Percentiles rank a stretch among this genome's conserved stretches.
These are phyloP conservation scores for Orchesella cincta DNA, from an alignment of 1,140 invertebrate species.

Conservation along the genomic window DNA sequence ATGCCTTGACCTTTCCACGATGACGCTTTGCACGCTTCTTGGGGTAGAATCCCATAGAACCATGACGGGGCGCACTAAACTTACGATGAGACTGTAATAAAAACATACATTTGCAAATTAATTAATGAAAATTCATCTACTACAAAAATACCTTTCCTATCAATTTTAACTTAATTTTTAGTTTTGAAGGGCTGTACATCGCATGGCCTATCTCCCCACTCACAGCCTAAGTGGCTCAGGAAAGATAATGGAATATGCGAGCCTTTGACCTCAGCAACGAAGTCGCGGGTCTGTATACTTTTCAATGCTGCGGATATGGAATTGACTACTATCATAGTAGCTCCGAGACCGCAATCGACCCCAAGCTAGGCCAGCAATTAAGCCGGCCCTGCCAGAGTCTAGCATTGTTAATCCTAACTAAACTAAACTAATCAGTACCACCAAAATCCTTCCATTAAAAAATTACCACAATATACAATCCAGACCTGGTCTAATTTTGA, in stretches of 20 bases:
- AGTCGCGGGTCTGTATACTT: slow-evolving; percentile 60
- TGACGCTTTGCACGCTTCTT: slow-evolving; percentile 94
- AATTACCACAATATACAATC: no score
- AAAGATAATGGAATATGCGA: slow-evolving; percentile 71
- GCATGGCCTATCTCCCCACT: slow-evolving; percentile 72
- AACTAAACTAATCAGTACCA: no score
- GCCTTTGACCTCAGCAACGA: slow-evolving; percentile 58
- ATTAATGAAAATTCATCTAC: neutral
- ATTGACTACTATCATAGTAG: slow-evolving; percentile 55
- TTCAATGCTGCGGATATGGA: slow-evolving; percentile 62
- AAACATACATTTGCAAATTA: slow-evolving; percentile 23
- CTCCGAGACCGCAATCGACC: slow-evolving; percentile 53
- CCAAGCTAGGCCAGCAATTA: slow-evolving; percentile 31
- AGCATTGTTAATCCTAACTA: slow-evolving; percentile 44
- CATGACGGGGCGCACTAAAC: slow-evolving; percentile 98
- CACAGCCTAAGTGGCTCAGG: slow-evolving; percentile 67
- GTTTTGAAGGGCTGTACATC: slow-evolving; percentile 59
- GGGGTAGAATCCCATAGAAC: slow-evolving; percentile 99
- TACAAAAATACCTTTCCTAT: neutral
- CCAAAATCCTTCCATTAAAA: no score
- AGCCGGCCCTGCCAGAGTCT: slow-evolving; percentile 32
- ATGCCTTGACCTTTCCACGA: slow-evolving; percentile 98
- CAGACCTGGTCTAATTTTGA: no score
- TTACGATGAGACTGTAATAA: slow-evolving; percentile 95
- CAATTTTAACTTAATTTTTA: neutral